Conservation (phyloP, 1,140 invertebrate genomes). For the Planococcus citri region DNA sequence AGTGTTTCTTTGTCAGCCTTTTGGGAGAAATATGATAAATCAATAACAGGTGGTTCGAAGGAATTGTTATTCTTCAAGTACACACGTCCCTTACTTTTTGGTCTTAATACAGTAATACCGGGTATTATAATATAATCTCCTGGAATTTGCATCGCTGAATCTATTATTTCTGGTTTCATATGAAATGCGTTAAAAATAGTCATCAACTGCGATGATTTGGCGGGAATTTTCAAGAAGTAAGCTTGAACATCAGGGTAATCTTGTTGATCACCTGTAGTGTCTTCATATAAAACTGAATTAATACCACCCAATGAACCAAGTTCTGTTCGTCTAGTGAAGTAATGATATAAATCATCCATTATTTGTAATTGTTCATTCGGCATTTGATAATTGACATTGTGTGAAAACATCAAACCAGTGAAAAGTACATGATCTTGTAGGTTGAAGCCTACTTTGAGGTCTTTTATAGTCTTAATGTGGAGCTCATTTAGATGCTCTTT, state of each 20-base stretch:
- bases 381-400: slow-evolving; percentile 26
- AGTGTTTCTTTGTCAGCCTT: slow-evolving; percentile 26
- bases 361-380: neutral
- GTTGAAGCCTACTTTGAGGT: slow-evolving; percentile 56
- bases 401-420: slow-evolving; percentile 35
- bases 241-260: neutral
- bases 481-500: slow-evolving; percentile 28
- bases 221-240: neutral
- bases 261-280: neutral
- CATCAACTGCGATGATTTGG: neutral
- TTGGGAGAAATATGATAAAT: slow-evolving; percentile 43
- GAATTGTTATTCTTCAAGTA: slow-evolving; percentile 40
- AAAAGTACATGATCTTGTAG: slow-evolving; percentile 58
- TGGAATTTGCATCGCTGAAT: neutral
- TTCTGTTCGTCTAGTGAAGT: neutral
- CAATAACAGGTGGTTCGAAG: slow-evolving; percentile 43
- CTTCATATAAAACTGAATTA: neutral
- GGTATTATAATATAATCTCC: neutral
- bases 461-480: slow-evolving; percentile 54
- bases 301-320: neutral
- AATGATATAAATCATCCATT: neutral
- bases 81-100: slow-evolving; percentile 38
- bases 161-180: neutral
- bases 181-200: neutral
- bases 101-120: slow-evolving; percentile 34